Evolutionary conservation across 2,113 vertebrate genomes (phyloP), one percentile per base, ranked within the genome.

Genomic region (Entelurus aequoreus): DNA sequence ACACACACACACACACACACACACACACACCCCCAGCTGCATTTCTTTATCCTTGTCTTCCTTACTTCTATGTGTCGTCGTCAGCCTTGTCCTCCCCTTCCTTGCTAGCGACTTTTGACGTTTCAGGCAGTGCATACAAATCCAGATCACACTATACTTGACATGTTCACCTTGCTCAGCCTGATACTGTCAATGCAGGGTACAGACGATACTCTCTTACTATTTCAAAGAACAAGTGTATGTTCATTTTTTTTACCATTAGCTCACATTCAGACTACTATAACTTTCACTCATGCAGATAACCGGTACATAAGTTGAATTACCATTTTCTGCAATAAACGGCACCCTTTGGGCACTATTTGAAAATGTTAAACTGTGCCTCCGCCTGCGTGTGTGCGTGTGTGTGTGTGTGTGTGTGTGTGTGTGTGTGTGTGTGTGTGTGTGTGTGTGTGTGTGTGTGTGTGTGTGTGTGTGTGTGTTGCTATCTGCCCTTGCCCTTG

Each of bases 401-500:
- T 65, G 62, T 49, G 50, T 54, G 28, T 59, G 53, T 56, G 9
- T 62, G 54, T 59, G 50, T 46, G 8, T 54, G 47, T 48, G 58
- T 53, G 40, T 46, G 69, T 48, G 15, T 48, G 52, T 60, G 61
- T 52, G 53, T 75, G 44, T 47, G n/a, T 53, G 14, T 21, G 55
- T 72, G 46, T 72, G 75, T 52, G 42, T 15, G 36, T 58, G 79
- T 52, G 69, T 63, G 52, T 47, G 21, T 63, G 62, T 49, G 50
- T 51, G 28, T 59, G 53, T 56, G 9, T 62, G 54, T 59, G 46
- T 53, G 40, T 46, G 69, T 48, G 15, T 48, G 52, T 62, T 42
- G 35, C 72, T 82, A 71, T 76, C 72, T 79, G 68, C 72, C 77
- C 78, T 88, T 71, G 78, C 65, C 74, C 68, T 72, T 63, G 16